Base-by-base conservation (phyloP, 2,113 vertebrate species). In the Coreoperca whiteheadi region DNA sequence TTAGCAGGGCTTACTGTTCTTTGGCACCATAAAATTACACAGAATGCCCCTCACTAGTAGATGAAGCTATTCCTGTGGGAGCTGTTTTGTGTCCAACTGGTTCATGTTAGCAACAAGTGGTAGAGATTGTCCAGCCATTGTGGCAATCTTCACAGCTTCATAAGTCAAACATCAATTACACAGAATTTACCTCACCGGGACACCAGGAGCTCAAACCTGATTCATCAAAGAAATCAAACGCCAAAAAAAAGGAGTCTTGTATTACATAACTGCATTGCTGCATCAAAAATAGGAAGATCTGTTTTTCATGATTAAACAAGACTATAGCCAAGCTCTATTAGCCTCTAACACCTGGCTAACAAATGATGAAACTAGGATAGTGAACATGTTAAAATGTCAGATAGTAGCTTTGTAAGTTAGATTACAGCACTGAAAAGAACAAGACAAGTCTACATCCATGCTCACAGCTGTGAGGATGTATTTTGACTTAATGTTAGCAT, bases 1-100 rank as follows among this genome's bases (percentile, higher is more conserved):
- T 72, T 69, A 87, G 51, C 61, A 50, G 20, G 79, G 48, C 48
- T 78, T 53, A 63, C 74, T 34, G 39, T 77, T 37, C 32, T 56
- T 61, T 78, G 67, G 66, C 81, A 74, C 72, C 32, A 37, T 76
- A 20, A 61, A 84, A 81, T 80, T 59, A 64, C 56, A 73, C 68
- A 53, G 25, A 87, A 83, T 63, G 23, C 53, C 41, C 48, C 12
- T 77, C 43, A 25, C 32, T 30, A 8, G 28, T 9, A 4, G 76
- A 70, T 54, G 50, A 53, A 61, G 63, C 53, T 43, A 76, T 54
- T 56, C 25, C 30, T 83, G 23, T 43, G 37, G 82, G 72, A 50
- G 74, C 61, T 86, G 71, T 25, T 77, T 65, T 48, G 23, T 73
- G 54, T 81, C n/a, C 28, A 37, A 67, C 20, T 75, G 59, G 25